Evolutionary conservation across 2,797 vertebrate genomes (phyloP), one percentile per base, ranked within the genome.

Genomic region (Pelobates cultripes): DNA sequence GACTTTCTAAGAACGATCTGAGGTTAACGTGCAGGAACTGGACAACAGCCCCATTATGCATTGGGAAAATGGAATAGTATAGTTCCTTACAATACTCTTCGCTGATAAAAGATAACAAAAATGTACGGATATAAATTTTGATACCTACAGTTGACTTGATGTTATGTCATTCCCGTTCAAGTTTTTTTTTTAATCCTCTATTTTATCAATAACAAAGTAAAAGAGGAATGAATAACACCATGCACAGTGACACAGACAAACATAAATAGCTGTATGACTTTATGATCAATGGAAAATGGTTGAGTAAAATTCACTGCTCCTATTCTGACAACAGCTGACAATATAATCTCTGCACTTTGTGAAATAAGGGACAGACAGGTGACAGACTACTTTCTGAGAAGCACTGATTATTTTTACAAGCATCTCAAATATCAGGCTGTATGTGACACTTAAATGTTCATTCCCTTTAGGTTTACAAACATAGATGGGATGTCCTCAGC

Each of bases 131-230:
- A 2, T 28, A 28, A 28, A 28, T 28, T 28, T 28, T 28, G 79
- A 75, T 73, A 72, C 53, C 61, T 68, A 66, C 75, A 75, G 64
- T 75, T 81, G 79, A 73, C 79, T 69, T 75, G 51, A 70, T 72
- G 66, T 75, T 47, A 75, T 64, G 28, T 28, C 28, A 28, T 2
- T 28, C 28, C 28, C 2, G 28, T 28, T 28, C 28, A 63, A 82
- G 87, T 84, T 73, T 78, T 76, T 85, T 60, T 43, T 43, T 41
- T 76, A 51, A 51, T 2, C 47, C 47, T 6, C 3, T 51, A 51
- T 51, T 51, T 51, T 51, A 5, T 51, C 47, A 51, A 51, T 10
- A 51, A 51, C 5, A 51, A 51, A 5, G 5, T 6, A 51, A 10
- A 10, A 3, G 5, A 51, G 47, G 10, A 5, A 51, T 10, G 47